These are phyloP conservation scores for Corythaeola cristata DNA, from an alignment of 2,113 vertebrate species.

Conservation along the genomic window DNA sequence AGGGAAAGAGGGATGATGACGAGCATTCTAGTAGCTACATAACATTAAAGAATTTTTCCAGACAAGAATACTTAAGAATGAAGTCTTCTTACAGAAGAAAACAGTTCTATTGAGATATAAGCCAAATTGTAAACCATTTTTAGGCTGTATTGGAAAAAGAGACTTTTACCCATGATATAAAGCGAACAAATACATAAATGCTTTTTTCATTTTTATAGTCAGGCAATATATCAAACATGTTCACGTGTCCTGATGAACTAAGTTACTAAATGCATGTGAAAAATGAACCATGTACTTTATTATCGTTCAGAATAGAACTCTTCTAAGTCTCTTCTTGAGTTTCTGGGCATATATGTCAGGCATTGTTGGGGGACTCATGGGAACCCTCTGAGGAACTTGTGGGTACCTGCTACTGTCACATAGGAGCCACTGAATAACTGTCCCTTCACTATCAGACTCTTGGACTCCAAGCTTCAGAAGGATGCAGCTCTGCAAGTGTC, in stretches of 20 bases:
- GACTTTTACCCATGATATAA: background rate
- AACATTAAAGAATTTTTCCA: background rate
- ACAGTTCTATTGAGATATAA: background rate
- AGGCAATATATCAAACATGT: background rate
- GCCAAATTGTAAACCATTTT: background rate
- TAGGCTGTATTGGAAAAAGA: background rate
- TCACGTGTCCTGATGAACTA: background rate
- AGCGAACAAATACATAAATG: background rate
- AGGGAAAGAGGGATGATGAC: background rate
- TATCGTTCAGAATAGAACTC: background rate
- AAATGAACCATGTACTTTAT: background rate
- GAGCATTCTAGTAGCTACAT: background rate
- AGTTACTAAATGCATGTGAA: background rate
- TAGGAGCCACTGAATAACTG: background rate
- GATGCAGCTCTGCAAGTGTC: background rate
- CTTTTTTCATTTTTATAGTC: background rate
- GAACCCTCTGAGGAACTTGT: background rate
- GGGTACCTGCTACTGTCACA: background rate
- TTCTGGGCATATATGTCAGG: background rate
- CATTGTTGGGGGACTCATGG: background rate
- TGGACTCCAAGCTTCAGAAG: background rate
- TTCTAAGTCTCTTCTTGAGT: background rate
- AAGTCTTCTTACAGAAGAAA: background rate
- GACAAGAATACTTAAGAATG: background rate
- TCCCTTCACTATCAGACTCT: background rate